Evolutionary conservation across 2,888 invertebrate genomes (phyloP), one percentile per base, ranked within the genome.

Genomic region (Pheosia tremula): DNA sequence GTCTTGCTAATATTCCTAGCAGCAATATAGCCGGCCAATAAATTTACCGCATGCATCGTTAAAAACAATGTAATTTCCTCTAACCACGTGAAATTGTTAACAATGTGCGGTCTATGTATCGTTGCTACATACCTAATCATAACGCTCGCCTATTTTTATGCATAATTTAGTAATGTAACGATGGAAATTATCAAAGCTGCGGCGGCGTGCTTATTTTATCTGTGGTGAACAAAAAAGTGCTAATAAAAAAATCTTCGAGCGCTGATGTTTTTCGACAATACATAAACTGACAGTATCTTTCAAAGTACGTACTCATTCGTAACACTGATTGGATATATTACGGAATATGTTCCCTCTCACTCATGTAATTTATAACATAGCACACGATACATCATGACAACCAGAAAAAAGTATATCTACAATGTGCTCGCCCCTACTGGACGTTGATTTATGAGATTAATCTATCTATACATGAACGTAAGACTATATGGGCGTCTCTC

Each of bases 21-120:
- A 57, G 61, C 62, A 68, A 67, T 68, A 69, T 71, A 61, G 67
- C 66, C 57, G 49, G 64, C 71, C 71, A 77, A 77, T 84, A 85
- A 84, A 83, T 75, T 70, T 64, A 64, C 69, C 72, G 63, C 68
- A 75, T 71, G 76, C 75, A 72, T 81, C 84, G 80, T 86, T 82
- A 84, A 83, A 83, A 82, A 87, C 84, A 82, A 77, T 83, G 84
- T 88, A 85, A 81, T 83, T 81, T 75, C 71, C 73, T 63, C 68
- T 72, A 72, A 75, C 75, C 69, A 69, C 72, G 69, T 75, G 72
- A 72, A 83, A 76, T 72, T 67, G 63, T 72, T 77, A 75, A 81
- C 82, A 83, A 76, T 79, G 77, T 78, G 75, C 64, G 80, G 77
- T 74, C 76, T 79, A 81, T 84, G 83, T 83, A 82, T 80, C 78